Percentiles rank a stretch among this genome's conserved stretches.
Conservation (phyloP, 2,888 invertebrate genomes). For the Lysandra coridon region DNA sequence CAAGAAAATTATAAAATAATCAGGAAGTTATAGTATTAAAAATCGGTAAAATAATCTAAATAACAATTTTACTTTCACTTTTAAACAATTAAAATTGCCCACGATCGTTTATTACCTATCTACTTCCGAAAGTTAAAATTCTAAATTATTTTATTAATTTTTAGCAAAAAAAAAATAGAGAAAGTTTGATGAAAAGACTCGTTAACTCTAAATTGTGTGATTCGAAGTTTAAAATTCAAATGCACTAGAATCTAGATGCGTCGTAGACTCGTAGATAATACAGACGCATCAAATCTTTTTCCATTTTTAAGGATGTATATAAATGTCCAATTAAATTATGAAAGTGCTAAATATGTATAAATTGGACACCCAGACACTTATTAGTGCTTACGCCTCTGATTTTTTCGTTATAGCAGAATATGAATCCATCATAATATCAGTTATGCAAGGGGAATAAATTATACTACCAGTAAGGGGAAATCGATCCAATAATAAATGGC, state of each 20-base stretch:
- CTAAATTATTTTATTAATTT: not conserved
- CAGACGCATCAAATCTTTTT: too few relatives aligned
- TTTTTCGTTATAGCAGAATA: not conserved
- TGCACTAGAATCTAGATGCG: not conserved
- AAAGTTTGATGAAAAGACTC: not conserved
- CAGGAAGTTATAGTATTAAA: not conserved
- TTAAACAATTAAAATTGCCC: not conserved
- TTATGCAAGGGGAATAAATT: not conserved
- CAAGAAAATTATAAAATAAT: not conserved
- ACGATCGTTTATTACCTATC: not conserved
- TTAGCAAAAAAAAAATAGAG: not conserved
- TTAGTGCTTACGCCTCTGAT: too few relatives aligned
- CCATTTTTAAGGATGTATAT: too few relatives aligned
- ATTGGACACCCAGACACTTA: too few relatives aligned
- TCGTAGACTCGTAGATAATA: too few relatives aligned
- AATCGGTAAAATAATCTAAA: not conserved
- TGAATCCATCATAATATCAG: not conserved
- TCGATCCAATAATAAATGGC: slow-evolving; percentile 22
- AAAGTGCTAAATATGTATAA: too few relatives aligned
- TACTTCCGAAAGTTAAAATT: not conserved
- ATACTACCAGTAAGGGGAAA: slow-evolving; percentile 13
- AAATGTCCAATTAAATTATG: too few relatives aligned
- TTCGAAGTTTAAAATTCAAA: not conserved
- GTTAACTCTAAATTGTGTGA: not conserved
- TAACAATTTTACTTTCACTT: not conserved